Conservation (phyloP, 2,113 vertebrate genomes). For the Saguinus midas region DNA sequence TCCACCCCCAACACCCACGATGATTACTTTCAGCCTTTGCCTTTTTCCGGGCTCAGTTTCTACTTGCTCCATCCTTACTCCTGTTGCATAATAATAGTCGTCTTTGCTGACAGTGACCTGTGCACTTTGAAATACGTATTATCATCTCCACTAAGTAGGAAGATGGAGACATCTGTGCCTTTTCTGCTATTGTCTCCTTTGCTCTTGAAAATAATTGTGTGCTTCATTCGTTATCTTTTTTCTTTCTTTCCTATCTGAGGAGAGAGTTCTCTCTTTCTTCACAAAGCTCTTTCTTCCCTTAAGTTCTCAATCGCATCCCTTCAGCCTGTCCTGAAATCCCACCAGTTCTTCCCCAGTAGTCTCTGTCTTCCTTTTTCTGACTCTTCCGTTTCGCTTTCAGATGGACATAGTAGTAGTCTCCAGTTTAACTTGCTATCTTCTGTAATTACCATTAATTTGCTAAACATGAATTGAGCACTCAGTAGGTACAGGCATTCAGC, state of each 20-base stretch:
- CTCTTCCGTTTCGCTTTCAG: background rate
- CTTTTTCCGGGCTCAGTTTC: background rate
- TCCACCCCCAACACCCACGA: background rate
- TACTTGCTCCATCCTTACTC: background rate
- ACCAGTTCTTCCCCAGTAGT: background rate
- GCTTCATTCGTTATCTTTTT: background rate
- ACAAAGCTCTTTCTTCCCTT: background rate
- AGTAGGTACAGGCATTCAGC: background rate
- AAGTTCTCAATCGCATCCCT: background rate
- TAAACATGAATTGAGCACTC: background rate
- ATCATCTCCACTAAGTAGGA: background rate
- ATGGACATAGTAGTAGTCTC: background rate
- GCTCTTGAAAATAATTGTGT: too few relatives aligned
- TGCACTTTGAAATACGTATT: background rate
- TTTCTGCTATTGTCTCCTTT: background rate
- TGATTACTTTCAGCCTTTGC: background rate
- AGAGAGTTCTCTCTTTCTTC: background rate
- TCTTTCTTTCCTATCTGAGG: background rate
- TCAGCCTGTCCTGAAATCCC: background rate
- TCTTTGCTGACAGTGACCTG: background rate
- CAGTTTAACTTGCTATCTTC: background rate
- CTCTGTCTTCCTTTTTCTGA: background rate
- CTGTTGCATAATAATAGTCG: fast-evolving
- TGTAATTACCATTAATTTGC: background rate
- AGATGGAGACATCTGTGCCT: background rate